Evolutionary conservation across 2,797 vertebrate genomes (phyloP).

Genomic region (Diglossa cyanea): DNA sequence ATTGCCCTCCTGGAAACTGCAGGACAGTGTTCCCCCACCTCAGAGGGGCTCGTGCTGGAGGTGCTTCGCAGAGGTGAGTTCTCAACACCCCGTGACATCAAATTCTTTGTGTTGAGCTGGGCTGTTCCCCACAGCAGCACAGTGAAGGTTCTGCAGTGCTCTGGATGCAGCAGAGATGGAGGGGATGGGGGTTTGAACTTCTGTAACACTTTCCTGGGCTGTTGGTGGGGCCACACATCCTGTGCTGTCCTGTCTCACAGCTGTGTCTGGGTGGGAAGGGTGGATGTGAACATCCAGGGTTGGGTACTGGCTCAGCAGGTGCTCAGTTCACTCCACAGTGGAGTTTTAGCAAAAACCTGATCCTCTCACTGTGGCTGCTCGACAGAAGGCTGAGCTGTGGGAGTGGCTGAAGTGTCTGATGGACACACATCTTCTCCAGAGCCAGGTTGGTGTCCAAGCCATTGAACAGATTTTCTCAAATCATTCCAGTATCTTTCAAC

Average conservation of each 20-base stretch:
- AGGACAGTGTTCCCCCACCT: fast-evolving
- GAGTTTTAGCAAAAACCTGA: not conserved
- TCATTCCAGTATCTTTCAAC: not conserved
- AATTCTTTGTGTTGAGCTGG: fast-evolving
- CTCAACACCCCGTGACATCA: fast-evolving
- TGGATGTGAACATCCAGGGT: not conserved
- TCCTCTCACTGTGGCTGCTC: not conserved
- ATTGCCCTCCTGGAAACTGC: not conserved
- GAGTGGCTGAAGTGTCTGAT: not conserved
- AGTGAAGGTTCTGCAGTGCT: fast-evolving
- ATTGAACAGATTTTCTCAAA: not conserved
- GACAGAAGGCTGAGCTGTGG: not conserved
- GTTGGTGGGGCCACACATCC: fast-evolving
- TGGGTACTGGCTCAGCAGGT: not conserved
- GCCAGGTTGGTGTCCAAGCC: not conserved
- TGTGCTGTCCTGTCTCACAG: not conserved
- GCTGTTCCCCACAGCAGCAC: not conserved
- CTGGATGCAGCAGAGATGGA: not conserved
- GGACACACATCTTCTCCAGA: not conserved
- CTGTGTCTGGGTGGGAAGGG: not conserved
- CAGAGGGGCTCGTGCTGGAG: not conserved
- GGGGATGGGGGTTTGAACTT: fast-evolving
- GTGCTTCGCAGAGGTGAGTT: not conserved
- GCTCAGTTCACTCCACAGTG: fast-evolving
- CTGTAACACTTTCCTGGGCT: not conserved